Conservation (phyloP, 92 coral and sea anemone genomes). For the Metridium senile region DNA sequence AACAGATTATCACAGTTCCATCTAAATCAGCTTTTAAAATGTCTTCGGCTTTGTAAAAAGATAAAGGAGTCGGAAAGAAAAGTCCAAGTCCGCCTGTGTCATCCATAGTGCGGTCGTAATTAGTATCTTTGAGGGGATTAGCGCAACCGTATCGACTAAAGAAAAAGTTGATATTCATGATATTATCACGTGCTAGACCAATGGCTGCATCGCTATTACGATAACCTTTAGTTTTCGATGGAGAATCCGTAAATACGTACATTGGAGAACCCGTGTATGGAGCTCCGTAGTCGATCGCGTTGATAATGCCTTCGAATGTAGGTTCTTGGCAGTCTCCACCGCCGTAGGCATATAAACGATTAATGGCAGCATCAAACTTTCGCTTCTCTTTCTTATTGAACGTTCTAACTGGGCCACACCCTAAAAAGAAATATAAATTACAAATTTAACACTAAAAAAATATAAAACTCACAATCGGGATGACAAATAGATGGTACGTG, state of each 20-base stretch:
- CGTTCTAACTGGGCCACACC: slow-evolving; percentile 36
- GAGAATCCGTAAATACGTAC: slow-evolving; percentile 78
- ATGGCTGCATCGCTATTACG: slow-evolving; percentile 56
- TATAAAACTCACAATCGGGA: no score
- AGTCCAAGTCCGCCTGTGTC: slow-evolving; percentile 63
- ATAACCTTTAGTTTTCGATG: slow-evolving; percentile 45
- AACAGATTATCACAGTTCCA: slow-evolving; percentile 22
- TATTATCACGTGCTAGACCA: slow-evolving; percentile 56
- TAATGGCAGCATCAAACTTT: slow-evolving; percentile 10
- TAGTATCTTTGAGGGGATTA: slow-evolving; percentile 12
- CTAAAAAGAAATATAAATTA: no score
- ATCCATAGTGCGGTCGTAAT: slow-evolving; percentile 38
- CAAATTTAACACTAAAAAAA: no score
- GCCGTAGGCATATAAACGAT: slow-evolving; percentile 17
- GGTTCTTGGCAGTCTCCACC: slow-evolving; percentile 48
- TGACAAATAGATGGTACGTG: no score
- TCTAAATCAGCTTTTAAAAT: slow-evolving; percentile 31
- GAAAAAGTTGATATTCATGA: slow-evolving; percentile 67
- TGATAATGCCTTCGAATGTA: slow-evolving; percentile 71
- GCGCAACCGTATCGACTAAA: slow-evolving; percentile 43
- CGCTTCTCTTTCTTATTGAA: slow-evolving; percentile 4
- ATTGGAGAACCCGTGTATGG: slow-evolving; percentile 65
- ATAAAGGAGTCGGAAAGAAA: slow-evolving; percentile 49
- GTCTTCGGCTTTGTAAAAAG: slow-evolving; percentile 45
- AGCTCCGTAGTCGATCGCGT: slow-evolving; percentile 53